Evolutionary conservation across 2,113 vertebrate species (phyloP), one percentile per base, ranked within the genome.

Genomic region (Clupea harengus): DNA sequence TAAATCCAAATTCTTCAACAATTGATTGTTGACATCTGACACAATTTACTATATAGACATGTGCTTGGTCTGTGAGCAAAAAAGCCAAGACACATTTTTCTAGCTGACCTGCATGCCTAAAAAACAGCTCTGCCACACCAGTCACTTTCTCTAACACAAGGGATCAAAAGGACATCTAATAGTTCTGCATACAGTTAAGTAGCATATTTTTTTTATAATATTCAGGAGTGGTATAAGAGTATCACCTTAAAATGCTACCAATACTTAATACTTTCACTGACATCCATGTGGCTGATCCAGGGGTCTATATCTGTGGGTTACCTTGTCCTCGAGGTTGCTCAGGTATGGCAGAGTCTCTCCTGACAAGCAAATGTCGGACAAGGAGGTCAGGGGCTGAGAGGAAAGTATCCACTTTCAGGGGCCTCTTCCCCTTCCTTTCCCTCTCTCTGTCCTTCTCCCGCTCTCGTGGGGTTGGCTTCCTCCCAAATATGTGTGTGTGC

Each of bases 351-450:
- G 93, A 90, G 89, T 95, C 94, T 90, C 95, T 94, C 89, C 95
- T 94, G 88, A 98, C 93, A 91, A 96, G 89, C 89, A 98, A 93
- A 92, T 98, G 97, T 54, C 96, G 95, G 0, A 94, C 93, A 88
- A 97, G 93, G 86, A 98, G 95, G 93, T 98, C 97, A 0, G 97
- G 97, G 49, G 96, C 96, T 0, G 93, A 96, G 80, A 98, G 95
- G 88, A 97, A 97, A 6, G 97, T 98, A 89, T 98, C 97, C 90
- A 97, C 96, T 32, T 96, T 96, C 8, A 95, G 92, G 28, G 92
- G 93, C 92, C 91, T 94, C 89, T 44, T 96, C 84, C 95, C 94
- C 72, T 95, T 95, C 89, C 90, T 94, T 87, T 95, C 95, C 90
- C 93, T 91, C 86, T 96, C 95, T 89, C 92, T 91, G 0, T 96